Evolutionary conservation across 1,140 invertebrate genomes (phyloP).

Genomic region (Aradophagus sp.): DNA sequence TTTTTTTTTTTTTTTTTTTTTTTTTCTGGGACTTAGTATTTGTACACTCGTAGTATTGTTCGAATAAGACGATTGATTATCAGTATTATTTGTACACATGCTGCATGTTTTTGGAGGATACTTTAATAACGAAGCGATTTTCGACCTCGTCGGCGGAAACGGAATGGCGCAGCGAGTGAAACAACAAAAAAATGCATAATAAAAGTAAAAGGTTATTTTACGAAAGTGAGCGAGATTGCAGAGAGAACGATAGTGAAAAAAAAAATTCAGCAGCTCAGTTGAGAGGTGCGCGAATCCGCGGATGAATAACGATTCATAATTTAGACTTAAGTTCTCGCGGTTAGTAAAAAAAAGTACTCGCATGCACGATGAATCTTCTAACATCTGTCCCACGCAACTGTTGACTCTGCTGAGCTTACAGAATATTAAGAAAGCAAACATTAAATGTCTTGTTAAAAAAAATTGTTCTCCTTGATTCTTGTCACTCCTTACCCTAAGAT

Average conservation of each 20-base stretch:
- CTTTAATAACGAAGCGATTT: constrained; percentile 5
- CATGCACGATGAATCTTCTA: constrained; percentile 63
- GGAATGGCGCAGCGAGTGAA: constrained; percentile 7
- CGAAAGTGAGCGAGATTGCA: no score
- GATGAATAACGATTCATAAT: constrained; percentile 60
- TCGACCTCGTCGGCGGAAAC: constrained; percentile 24
- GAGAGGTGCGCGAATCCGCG: constrained; percentile 49
- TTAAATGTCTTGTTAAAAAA: constrained; percentile 73
- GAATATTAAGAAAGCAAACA: constrained; percentile 67
- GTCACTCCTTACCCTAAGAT: not conserved
- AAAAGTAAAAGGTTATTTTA: constrained; percentile 51
- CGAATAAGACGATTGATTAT: constrained; percentile 29
- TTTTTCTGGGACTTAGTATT: constrained; percentile 18
- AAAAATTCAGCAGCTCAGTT: constrained; percentile 52
- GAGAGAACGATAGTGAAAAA: no score
- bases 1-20: no score
- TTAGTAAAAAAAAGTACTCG: constrained; percentile 59
- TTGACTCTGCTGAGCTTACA: constrained; percentile 72
- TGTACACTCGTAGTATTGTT: constrained; percentile 21
- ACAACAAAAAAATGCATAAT: constrained; percentile 14
- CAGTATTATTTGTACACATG: constrained; percentile 32
- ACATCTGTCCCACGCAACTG: constrained; percentile 68
- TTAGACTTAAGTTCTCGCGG: constrained; percentile 62
- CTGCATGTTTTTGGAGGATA: constrained; percentile 13
- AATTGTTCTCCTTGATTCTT: constrained; percentile 1